Conservation (phyloP, 2,888 invertebrate species). For the Tholera decimalis region DNA sequence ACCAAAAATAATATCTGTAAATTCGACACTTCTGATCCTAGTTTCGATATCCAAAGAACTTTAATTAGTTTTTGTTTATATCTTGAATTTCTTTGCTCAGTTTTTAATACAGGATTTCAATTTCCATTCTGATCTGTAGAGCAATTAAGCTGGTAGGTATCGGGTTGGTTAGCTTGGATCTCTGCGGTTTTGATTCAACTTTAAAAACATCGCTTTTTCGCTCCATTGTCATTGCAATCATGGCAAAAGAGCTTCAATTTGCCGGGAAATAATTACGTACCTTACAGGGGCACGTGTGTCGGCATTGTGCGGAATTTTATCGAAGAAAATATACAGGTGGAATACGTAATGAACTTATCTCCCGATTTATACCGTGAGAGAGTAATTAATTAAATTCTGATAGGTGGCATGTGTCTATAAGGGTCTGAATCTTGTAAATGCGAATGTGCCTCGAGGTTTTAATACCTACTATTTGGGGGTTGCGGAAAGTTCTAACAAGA, state of each 20-base stretch:
- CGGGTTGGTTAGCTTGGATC: neutral
- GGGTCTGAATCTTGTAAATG: neutral
- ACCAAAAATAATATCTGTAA: too few species aligned
- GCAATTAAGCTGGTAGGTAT: conserved; percentile 25
- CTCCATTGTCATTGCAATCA: conserved; percentile 36
- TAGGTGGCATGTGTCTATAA: neutral
- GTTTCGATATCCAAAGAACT: neutral
- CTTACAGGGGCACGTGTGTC: conserved; percentile 20
- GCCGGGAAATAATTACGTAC: conserved; percentile 30
- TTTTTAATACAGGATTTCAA: conserved; percentile 22
- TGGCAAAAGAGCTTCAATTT: conserved; percentile 6
- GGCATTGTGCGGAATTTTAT: neutral
- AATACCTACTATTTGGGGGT: too few species aligned
- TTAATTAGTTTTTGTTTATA: conserved; percentile 1
- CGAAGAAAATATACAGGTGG: conserved; percentile 8
- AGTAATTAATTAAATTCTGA: conserved; percentile 14
- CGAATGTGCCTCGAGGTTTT: too few species aligned
- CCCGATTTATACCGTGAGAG: neutral
- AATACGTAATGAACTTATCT: conserved; percentile 13
- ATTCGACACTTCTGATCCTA: neutral
- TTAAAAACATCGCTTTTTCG: conserved; percentile 10
- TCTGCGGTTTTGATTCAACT: conserved; percentile 2
- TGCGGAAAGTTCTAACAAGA: too few species aligned
- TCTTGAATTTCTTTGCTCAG: neutral
- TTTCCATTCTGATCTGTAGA: conserved; percentile 17